These are phyloP conservation scores for Neotoxoptera formosana DNA, from an alignment of 1,140 invertebrate species.

Conservation along the genomic window DNA sequence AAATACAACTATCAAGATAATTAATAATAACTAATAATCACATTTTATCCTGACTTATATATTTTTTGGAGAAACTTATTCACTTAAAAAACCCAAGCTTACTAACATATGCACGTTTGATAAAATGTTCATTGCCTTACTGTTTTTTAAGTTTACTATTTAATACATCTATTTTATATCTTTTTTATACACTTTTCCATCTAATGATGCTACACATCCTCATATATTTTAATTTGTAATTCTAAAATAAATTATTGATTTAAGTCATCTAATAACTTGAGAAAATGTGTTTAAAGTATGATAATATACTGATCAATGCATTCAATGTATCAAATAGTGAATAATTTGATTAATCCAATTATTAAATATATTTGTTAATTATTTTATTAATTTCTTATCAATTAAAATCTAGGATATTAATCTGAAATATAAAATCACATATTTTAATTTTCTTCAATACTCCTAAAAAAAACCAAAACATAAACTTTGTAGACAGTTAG, in stretches of 20 bases:
- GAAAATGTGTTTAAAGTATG: background rate
- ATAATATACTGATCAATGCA: too few species aligned
- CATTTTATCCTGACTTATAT: background rate
- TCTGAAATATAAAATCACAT: too few species aligned
- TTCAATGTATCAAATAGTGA: too few species aligned
- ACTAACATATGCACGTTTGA: background rate
- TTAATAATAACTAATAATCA: background rate
- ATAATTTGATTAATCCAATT: background rate
- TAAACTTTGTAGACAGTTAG: background rate
- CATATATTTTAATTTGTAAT: background rate
- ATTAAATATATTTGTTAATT: background rate
- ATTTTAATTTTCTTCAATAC: too few species aligned
- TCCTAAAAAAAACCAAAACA: background rate
- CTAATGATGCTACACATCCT: background rate
- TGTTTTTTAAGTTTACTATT: background rate
- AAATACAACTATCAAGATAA: background rate
- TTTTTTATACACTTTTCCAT: background rate
- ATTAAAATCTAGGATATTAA: too few species aligned
- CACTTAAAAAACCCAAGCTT: background rate
- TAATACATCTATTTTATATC: background rate
- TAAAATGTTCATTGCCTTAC: background rate
- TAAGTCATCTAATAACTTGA: background rate
- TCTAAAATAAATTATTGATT: background rate
- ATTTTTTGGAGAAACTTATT: background rate
- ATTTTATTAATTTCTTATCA: too few species aligned